Evolutionary conservation across 2,113 vertebrate species (phyloP).

Genomic region (Lynx canadensis): DNA sequence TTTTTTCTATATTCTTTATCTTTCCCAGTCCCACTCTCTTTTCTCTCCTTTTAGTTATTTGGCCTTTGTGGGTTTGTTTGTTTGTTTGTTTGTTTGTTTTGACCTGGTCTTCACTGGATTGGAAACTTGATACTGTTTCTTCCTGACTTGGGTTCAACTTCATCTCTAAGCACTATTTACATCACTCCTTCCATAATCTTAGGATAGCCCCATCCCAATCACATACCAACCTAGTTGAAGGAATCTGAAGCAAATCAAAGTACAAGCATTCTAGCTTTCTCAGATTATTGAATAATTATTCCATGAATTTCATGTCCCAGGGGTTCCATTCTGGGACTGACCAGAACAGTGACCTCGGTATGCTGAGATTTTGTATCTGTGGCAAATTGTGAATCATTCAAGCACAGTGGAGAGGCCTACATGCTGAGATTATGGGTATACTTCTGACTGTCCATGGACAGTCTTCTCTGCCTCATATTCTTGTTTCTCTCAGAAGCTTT

Average conservation of each 20-base stretch:
- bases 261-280: neutral
- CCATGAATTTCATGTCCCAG: neutral
- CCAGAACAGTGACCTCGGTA: accelerated
- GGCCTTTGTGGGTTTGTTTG: neutral
- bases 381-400: neutral
- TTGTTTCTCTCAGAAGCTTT: neutral
- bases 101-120: neutral
- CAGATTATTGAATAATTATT: neutral
- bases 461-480: neutral
- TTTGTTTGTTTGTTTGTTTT: neutral
- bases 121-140: neutral
- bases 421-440: neutral
- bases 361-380: neutral
- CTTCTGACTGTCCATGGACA: neutral
- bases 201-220: accelerated
- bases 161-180: neutral
- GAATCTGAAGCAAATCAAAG: neutral
- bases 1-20: neutral
- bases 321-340: accelerated
- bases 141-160: neutral
- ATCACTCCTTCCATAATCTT: neutral
- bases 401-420: neutral
- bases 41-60: neutral
- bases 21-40: neutral
- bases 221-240: neutral